A percentile compares a stretch with the other conserved stretches of the same genome.
phyloP scores from a whole-genome alignment of 2,888 invertebrate genomes.

The Sipha maydis region DNA sequence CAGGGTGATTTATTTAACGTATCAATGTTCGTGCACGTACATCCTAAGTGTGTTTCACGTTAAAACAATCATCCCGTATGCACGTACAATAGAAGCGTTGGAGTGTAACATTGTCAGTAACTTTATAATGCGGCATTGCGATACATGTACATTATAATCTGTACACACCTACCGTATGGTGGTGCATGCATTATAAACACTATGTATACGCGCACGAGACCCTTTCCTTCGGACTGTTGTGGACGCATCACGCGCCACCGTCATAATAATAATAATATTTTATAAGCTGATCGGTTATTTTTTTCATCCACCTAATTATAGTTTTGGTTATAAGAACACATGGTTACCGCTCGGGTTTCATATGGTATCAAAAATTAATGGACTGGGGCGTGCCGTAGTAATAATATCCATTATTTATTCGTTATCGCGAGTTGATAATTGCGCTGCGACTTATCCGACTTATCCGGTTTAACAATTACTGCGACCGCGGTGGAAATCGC shows the following conservation, averaged over 20 bases:
- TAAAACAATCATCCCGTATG: too few species aligned
- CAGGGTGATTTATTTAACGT: background rate
- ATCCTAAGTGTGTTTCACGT: too few species aligned
- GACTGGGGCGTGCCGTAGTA: background rate
- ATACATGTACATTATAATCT: background rate
- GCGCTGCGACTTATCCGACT: background rate
- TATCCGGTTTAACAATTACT: conserved; percentile 18
- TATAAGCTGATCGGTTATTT: background rate
- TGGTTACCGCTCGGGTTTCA: background rate
- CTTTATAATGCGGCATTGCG: background rate
- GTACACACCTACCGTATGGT: background rate
- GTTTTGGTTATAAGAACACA: background rate
- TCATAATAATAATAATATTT: background rate
- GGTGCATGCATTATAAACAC: background rate
- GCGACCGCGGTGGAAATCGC: background rate
- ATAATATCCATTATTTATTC: conserved; percentile 27
- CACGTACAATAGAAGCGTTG: background rate
- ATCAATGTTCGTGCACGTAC: too few species aligned
- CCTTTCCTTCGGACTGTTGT: background rate
- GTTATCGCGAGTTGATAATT: conserved; percentile 35
- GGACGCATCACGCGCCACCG: background rate
- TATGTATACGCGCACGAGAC: background rate
- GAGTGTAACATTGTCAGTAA: background rate
- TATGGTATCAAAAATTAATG: conserved; percentile 25
- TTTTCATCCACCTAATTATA: background rate